These are phyloP conservation scores for Cranoglanis bouderius DNA, from an alignment of 2,113 vertebrate genomes.

Conservation along the genomic window DNA sequence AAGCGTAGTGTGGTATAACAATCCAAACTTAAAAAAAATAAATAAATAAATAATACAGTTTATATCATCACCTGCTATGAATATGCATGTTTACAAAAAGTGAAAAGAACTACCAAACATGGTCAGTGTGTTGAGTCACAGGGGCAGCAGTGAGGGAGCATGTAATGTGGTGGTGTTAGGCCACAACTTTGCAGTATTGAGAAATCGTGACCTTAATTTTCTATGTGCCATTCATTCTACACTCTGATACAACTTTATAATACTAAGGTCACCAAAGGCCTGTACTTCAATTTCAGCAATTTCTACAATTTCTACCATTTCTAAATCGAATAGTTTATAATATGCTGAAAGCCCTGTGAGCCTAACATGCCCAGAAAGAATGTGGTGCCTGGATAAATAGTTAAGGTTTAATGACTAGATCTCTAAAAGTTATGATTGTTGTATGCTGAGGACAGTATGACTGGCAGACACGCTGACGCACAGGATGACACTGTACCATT, in stretches of 20 bases:
- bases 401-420: not conserved
- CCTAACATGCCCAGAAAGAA: not conserved
- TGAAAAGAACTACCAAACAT: not conserved
- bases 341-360: not conserved
- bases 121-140: not conserved
- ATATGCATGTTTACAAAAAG: not conserved
- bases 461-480: not conserved
- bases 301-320: no score
- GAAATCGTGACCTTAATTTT: not conserved
- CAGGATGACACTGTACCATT: not conserved
- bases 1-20: not conserved
- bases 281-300: no score
- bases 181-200: not conserved
- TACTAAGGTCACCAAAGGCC: not conserved
- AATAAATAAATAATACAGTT: no score
- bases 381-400: not conserved
- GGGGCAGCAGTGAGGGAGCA: not conserved
- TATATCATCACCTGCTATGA: not conserved
- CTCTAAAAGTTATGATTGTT: not conserved
- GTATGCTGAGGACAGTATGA: not conserved
- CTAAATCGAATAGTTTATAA: not conserved
- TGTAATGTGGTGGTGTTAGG: not conserved
- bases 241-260: not conserved
- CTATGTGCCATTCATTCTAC: not conserved
- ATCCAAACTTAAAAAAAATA: no score